phyloP scores from a whole-genome alignment of 2,888 invertebrate species.

The Platycnemis pennipes region DNA sequence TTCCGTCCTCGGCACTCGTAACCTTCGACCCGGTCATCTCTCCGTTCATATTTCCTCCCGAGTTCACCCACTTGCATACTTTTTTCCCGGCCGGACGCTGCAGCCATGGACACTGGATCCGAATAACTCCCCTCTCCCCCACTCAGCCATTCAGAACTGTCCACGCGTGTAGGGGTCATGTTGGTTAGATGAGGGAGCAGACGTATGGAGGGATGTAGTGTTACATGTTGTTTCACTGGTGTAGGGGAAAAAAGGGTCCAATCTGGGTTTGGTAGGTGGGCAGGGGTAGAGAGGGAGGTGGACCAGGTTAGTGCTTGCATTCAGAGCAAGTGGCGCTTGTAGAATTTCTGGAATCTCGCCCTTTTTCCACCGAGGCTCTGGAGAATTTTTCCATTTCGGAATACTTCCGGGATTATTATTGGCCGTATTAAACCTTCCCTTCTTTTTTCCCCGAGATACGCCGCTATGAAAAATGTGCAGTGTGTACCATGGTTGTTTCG shows the following conservation, averaged over 20 bases:
- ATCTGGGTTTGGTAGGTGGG: neutral
- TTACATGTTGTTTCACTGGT: neutral
- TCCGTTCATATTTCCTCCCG: neutral
- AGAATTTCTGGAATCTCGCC: neutral
- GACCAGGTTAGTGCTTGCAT: neutral
- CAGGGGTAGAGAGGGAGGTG: neutral
- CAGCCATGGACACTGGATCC: neutral
- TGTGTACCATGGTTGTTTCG: neutral
- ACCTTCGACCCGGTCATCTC: neutral
- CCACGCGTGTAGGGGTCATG: neutral
- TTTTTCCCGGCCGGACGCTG: neutral
- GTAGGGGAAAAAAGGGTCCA: neutral
- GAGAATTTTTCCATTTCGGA: constrained; percentile 36
- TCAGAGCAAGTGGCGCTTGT: neutral
- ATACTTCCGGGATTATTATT: constrained; percentile 31
- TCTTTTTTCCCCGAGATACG: neutral
- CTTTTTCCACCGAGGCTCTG: neutral
- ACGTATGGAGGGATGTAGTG: neutral
- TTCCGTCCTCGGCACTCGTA: neutral
- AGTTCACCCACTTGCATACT: neutral
- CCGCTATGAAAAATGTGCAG: neutral
- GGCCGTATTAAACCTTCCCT: neutral
- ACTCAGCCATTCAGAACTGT: neutral
- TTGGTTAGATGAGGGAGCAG: neutral
- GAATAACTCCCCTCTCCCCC: neutral